These are phyloP conservation scores for Sturnira hondurensis DNA, from an alignment of 2,113 vertebrate species.

Conservation along the genomic window DNA sequence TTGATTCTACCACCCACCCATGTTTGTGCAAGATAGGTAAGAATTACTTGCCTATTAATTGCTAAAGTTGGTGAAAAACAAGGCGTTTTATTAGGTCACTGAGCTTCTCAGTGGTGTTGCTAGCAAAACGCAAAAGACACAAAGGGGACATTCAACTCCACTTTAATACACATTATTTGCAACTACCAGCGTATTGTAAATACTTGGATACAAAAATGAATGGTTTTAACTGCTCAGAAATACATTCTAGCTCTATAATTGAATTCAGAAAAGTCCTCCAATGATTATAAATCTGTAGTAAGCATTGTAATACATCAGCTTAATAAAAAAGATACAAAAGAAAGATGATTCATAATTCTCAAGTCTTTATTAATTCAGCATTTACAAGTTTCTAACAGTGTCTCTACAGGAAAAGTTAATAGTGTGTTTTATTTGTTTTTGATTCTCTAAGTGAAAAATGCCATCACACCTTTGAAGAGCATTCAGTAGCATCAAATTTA, in stretches of 20 bases:
- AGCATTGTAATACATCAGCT: neutral
- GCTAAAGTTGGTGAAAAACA: conserved; percentile 36
- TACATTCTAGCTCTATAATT: neutral
- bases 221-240: conserved; percentile 19
- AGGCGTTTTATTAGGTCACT: neutral
- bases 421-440: neutral
- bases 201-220: neutral
- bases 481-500: neutral
- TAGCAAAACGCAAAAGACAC: neutral
- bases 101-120: neutral
- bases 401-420: neutral
- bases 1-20: neutral
- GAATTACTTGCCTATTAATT: neutral
- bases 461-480: neutral
- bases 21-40: neutral
- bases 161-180: neutral
- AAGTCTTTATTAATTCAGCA: neutral
- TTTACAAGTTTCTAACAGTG: neutral
- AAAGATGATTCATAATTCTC: neutral
- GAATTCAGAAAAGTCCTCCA: neutral
- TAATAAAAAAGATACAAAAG: neutral
- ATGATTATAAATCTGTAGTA: neutral
- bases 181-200: neutral
- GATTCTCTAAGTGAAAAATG: neutral
- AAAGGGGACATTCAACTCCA: neutral